These are phyloP conservation scores for Euphydryas editha DNA, from an alignment of 2,888 invertebrate genomes.

Conservation along the genomic window DNA sequence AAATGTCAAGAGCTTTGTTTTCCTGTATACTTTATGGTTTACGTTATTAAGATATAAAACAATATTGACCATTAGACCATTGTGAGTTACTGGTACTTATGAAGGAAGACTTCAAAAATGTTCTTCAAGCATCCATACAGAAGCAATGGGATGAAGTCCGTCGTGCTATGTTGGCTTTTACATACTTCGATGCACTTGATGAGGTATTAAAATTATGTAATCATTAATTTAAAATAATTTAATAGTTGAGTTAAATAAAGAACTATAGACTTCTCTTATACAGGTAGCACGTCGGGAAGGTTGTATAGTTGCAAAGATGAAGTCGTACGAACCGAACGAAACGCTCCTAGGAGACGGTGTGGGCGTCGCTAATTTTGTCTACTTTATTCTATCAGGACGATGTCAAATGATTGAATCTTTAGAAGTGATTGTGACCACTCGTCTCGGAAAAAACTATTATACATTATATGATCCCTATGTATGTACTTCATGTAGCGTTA, in stretches of 20 bases:
- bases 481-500: slow-evolving; percentile 48
- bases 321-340: slow-evolving; percentile 80
- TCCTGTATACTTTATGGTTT: slow-evolving; percentile 10
- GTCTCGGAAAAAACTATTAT: slow-evolving; percentile 66
- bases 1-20: slow-evolving; percentile 28
- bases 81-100: slow-evolving; percentile 86
- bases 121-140: slow-evolving; percentile 83
- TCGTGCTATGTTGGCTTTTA: slow-evolving; percentile 84
- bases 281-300: slow-evolving; percentile 85
- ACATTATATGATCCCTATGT: slow-evolving; percentile 77
- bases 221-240: background rate
- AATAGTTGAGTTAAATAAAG: background rate
- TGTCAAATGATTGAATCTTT: slow-evolving; percentile 85
- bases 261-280: slow-evolving; percentile 23
- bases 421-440: slow-evolving; percentile 64
- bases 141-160: slow-evolving; percentile 85
- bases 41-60: slow-evolving; percentile 18
- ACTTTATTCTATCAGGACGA: slow-evolving; percentile 84
- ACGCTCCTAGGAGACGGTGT: slow-evolving; percentile 81
- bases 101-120: slow-evolving; percentile 85
- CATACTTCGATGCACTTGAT: slow-evolving; percentile 86
- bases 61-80: slow-evolving; percentile 56
- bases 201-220: slow-evolving; percentile 50
- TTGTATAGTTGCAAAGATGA: slow-evolving; percentile 86
- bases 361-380: slow-evolving; percentile 75